Evolutionary conservation across 2,888 invertebrate species (phyloP).

Genomic region (Eilema caniola): DNA sequence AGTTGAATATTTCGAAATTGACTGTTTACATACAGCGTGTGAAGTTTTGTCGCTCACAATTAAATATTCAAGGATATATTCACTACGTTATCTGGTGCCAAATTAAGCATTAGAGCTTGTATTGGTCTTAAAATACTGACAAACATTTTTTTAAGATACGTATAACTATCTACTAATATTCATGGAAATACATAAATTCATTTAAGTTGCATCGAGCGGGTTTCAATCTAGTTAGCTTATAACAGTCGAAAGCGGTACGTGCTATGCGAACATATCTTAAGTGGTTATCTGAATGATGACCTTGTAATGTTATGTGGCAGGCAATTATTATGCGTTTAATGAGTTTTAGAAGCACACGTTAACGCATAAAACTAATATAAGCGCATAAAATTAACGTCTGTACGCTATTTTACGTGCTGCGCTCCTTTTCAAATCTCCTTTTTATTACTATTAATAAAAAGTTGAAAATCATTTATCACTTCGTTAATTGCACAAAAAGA

Average conservation of each 20-base stretch:
- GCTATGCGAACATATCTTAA: background rate
- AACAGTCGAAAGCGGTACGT: background rate
- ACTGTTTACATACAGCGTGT: constrained; percentile 46
- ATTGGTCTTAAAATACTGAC: too few species aligned
- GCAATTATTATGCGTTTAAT: constrained; percentile 34
- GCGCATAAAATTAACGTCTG: constrained; percentile 44
- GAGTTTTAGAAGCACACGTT: constrained; percentile 46
- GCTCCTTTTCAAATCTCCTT: constrained; percentile 41
- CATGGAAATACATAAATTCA: background rate
- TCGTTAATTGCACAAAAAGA: constrained; percentile 55
- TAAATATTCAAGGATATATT: constrained; percentile 3
- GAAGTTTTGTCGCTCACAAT: constrained; percentile 36
- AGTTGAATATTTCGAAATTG: constrained; percentile 52
- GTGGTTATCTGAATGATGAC: constrained; percentile 13
- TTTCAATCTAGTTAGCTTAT: background rate
- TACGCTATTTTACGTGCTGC: constrained; percentile 43
- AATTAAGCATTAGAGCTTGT: too few species aligned
- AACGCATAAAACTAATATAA: constrained; percentile 43
- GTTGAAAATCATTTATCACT: constrained; percentile 47
- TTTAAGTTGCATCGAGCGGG: background rate
- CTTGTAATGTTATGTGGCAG: constrained; percentile 17
- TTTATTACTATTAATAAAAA: constrained; percentile 48
- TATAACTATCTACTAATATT: too few species aligned
- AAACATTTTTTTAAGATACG: too few species aligned
- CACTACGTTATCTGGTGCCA: too few species aligned